phyloP scores from a whole-genome alignment of 2,888 invertebrate genomes.

The Phasia obesa region DNA sequence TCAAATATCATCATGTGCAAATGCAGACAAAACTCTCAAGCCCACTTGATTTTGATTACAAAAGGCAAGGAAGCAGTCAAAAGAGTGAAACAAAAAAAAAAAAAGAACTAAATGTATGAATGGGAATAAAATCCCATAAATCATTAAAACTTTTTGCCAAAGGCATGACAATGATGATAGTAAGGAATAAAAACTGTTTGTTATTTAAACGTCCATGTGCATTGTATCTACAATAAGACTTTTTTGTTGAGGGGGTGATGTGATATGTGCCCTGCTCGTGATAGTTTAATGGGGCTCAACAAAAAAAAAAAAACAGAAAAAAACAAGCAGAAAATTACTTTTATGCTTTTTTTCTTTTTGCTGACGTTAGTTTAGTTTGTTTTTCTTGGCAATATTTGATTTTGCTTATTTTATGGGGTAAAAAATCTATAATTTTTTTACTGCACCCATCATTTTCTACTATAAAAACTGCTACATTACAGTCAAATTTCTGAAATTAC shows the following conservation, averaged over 20 bases:
- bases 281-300: background rate
- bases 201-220: conserved; percentile 27
- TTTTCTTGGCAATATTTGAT: conserved; percentile 2
- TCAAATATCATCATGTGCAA: conserved; percentile 61
- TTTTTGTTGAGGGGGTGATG: conserved; percentile 36
- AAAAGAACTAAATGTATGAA: conserved; percentile 53
- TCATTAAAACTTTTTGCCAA: conserved; percentile 65
- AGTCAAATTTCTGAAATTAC: conserved; percentile 20
- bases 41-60: conserved; percentile 68
- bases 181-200: conserved; percentile 59
- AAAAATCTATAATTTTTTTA: background rate
- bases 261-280: conserved; percentile 6
- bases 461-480: too few species aligned
- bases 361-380: conserved; percentile 8
- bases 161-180: conserved; percentile 68
- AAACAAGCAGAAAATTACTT: background rate
- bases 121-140: conserved; percentile 68
- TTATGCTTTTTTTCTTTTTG: background rate
- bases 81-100: conserved; percentile 1
- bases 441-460: background rate
- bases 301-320: background rate
- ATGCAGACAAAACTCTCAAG: conserved; percentile 58
- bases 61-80: conserved; percentile 29
- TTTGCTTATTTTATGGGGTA: conserved; percentile 27
- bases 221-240: background rate